phyloP scores from a whole-genome alignment of 1,140 invertebrate species.

The Drosophila paulistorum region DNA sequence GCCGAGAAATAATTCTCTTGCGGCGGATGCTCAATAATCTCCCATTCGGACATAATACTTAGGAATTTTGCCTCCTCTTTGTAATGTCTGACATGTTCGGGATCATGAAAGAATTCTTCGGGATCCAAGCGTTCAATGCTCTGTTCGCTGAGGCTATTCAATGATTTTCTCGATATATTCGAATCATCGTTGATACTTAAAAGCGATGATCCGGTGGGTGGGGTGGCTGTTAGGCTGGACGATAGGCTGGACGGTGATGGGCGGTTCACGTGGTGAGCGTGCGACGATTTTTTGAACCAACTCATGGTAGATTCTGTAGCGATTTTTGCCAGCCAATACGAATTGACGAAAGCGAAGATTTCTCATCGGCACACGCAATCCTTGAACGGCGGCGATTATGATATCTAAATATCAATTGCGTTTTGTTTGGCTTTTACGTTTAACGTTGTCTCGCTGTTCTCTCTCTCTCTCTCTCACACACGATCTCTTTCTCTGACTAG shows the following conservation, averaged over 20 bases:
- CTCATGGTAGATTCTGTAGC: constrained; percentile 85
- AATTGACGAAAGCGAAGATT: constrained; percentile 86
- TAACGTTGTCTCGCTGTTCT: background rate
- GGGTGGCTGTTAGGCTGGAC: background rate
- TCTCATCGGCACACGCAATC: constrained; percentile 85
- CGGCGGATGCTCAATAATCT: constrained; percentile 71
- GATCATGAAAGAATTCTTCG: constrained; percentile 80
- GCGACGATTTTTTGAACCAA: constrained; percentile 86
- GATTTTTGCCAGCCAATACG: constrained; percentile 86
- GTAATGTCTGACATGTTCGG: constrained; percentile 73
- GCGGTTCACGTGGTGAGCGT: constrained; percentile 83
- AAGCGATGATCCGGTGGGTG: background rate
- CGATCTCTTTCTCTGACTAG: constrained; percentile 6
- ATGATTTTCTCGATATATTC: constrained; percentile 45
- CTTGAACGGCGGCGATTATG: constrained; percentile 14
- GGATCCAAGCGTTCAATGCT: constrained; percentile 72
- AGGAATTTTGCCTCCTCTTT: constrained; percentile 74
- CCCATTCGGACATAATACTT: constrained; percentile 79
- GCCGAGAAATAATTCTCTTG: constrained; percentile 70
- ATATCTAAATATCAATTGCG: constrained; percentile 10
- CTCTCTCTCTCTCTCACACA: background rate
- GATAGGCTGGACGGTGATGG: constrained; percentile 8
- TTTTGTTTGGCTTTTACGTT: too few species aligned
- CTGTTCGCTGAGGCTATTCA: constrained; percentile 52
- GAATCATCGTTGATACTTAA: background rate